A percentile compares a stretch with the other conserved stretches of the same genome.
These are phyloP conservation scores for Buceros bicornis DNA, from an alignment of 2,797 vertebrate genomes.

Conservation along the genomic window DNA sequence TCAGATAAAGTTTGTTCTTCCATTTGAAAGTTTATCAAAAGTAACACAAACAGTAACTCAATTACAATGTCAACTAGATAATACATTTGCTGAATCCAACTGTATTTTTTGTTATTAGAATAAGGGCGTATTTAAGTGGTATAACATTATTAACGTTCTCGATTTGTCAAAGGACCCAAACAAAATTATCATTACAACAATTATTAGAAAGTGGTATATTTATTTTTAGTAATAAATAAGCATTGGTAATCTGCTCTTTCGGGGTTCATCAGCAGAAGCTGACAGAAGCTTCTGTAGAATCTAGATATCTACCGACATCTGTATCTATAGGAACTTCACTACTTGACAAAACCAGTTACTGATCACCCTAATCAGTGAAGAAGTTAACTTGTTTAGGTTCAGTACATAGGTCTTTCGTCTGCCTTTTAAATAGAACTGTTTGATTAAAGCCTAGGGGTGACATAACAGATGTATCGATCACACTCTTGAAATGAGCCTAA, in stretches of 20 bases:
- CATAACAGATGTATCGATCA: too few species aligned
- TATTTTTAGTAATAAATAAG: background rate
- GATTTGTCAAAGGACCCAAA: background rate
- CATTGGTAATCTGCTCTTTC: background rate
- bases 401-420: background rate
- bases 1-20: background rate
- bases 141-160: background rate
- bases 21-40: background rate
- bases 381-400: background rate
- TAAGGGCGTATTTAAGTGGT: rapidly evolving
- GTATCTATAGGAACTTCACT: background rate
- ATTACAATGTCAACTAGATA: background rate
- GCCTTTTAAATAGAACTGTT: background rate
- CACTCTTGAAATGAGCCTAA: background rate
- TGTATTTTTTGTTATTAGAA: background rate
- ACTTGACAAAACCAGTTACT: background rate
- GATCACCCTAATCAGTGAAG: background rate
- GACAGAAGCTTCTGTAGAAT: too few species aligned
- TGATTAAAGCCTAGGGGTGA: too few species aligned
- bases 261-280: too few species aligned
- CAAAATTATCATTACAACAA: background rate
- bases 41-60: background rate
- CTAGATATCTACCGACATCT: too few species aligned
- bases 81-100: background rate
- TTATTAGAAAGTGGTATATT: background rate